Conservation (phyloP, 2,888 invertebrate genomes). For the Falcaria lacertinaria region DNA sequence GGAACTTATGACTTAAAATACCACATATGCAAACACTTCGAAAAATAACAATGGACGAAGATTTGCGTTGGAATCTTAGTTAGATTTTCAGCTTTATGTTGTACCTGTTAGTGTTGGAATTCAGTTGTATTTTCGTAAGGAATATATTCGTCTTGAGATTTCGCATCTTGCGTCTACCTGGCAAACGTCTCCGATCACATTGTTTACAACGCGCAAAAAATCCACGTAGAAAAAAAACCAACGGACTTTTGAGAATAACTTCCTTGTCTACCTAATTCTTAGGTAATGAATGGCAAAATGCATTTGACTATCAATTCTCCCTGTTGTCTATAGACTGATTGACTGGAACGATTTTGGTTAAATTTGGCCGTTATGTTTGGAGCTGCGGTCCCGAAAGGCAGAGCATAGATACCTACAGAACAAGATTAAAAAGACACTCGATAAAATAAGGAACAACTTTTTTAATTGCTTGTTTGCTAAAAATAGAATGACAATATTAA, state of each 20-base stretch:
- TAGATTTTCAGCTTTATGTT: slow-evolving; percentile 9
- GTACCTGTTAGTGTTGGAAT: slow-evolving; percentile 12
- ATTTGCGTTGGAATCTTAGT: not conserved
- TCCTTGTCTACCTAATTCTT: slow-evolving; percentile 7
- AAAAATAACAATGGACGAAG: not conserved
- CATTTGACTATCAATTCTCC: no score
- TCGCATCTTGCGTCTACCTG: slow-evolving; percentile 73
- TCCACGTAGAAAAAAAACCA: not conserved
- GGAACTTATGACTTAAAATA: slow-evolving; percentile 9
- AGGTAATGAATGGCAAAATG: no score
- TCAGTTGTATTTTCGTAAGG: slow-evolving; percentile 13
- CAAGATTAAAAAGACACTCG: no score
- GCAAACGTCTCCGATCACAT: slow-evolving; percentile 45
- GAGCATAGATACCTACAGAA: no score
- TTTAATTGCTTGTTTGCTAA: no score
- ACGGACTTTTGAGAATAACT: slow-evolving; percentile 6
- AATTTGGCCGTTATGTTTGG: no score
- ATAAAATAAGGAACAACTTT: no score
- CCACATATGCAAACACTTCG: not conserved
- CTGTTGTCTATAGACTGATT: no score
- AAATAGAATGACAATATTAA: no score
- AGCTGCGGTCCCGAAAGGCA: no score
- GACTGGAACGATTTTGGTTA: no score
- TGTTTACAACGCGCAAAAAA: slow-evolving; percentile 34
- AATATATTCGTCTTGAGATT: slow-evolving; percentile 56